Evolutionary conservation across 92 coral and sea anemone species (phyloP).

Genomic region (Pocillopora grandis): DNA sequence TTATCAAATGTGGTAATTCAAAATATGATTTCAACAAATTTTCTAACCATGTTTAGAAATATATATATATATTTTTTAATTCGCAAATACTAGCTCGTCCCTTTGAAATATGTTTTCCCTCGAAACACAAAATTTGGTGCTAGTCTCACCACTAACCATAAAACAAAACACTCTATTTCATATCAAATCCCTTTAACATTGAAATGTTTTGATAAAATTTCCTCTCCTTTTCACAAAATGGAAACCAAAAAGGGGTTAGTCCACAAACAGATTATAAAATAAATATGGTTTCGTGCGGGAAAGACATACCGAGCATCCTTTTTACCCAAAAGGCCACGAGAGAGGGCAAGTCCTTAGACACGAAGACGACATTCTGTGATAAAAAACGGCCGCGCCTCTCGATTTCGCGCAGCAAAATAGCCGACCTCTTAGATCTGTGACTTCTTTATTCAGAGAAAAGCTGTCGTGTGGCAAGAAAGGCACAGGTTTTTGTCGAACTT

Average conservation of each 20-base stretch:
- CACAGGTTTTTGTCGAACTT: conserved; percentile 11
- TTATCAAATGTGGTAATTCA: too few species aligned
- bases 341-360: conserved; percentile 28
- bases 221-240: neutral
- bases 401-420: neutral
- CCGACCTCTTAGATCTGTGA: neutral
- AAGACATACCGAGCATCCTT: conserved; percentile 6
- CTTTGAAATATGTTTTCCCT: neutral
- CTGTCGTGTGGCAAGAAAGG: neutral
- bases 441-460: neutral
- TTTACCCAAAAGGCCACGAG: conserved; percentile 28
- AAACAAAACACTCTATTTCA: neutral
- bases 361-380: conserved; percentile 10
- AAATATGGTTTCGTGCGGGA: conserved; percentile 21
- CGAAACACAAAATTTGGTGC: conserved; percentile 6
- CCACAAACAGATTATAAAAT: conserved; percentile 1
- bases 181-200: neutral
- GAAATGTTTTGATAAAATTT: neutral
- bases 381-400: conserved; percentile 8
- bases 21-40: neutral
- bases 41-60: neutral
- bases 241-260: neutral
- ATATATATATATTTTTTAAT: neutral
- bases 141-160: neutral
- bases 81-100: neutral